A percentile compares a stretch with the other conserved stretches of the same genome.
Evolutionary conservation across 2,797 vertebrate species (phyloP).

Genomic region (Lepilemur ruficaudatus): DNA sequence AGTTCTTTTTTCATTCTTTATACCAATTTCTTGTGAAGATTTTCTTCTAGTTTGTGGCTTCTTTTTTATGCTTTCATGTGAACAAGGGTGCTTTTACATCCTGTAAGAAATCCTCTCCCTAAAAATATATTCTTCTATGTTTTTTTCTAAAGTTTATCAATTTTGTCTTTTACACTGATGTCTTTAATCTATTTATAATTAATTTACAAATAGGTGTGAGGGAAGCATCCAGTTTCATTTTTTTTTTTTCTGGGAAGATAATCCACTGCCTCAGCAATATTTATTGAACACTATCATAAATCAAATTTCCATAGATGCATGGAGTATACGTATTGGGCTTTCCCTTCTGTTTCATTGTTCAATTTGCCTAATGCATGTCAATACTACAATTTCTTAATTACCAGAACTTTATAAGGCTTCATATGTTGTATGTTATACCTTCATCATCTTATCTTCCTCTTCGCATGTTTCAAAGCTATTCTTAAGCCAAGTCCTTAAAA

Average conservation of each 20-base stretch:
- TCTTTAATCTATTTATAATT: neutral
- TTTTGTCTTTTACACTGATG: neutral
- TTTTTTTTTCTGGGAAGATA: neutral
- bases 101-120: neutral
- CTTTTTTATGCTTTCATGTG: neutral
- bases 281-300: neutral
- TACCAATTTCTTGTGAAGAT: neutral
- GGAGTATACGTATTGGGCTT: accelerated
- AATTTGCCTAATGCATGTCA: too few species aligned
- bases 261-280: neutral
- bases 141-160: neutral
- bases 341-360: neutral
- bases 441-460: neutral
- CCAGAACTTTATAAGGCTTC: neutral
- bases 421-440: accelerated
- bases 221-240: neutral
- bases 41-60: neutral
- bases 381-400: neutral
- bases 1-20: neutral
- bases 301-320: neutral
- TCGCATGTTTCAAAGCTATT: neutral
- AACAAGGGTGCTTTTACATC: neutral
- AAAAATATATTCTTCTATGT: neutral
- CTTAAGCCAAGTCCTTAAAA: neutral
- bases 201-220: neutral